These are phyloP conservation scores for Ectemnius lituratus DNA, from an alignment of 2,888 invertebrate genomes.

Conservation along the genomic window DNA sequence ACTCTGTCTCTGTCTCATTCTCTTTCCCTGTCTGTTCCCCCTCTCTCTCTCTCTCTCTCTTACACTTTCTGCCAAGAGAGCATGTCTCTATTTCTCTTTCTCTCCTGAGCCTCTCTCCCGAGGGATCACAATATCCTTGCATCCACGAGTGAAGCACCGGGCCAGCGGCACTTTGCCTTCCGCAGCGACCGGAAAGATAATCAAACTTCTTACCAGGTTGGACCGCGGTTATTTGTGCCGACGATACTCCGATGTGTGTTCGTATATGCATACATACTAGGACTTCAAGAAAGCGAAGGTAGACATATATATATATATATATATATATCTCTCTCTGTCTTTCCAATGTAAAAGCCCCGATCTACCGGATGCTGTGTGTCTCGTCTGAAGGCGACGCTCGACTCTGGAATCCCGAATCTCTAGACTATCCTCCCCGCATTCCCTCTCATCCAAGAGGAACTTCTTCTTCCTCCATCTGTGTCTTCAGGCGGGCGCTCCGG, in stretches of 20 bases:
- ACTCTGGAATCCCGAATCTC: no score
- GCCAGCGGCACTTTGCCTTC: constrained; percentile 40
- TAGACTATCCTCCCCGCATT: no score
- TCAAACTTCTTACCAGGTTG: constrained; percentile 61
- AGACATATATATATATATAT: constrained; percentile 20
- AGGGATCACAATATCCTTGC: constrained; percentile 64
- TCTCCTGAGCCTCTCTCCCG: constrained; percentile 5
- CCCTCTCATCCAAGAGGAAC: no score
- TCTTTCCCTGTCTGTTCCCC: no score
- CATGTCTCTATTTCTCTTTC: no score
- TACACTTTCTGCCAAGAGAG: no score
- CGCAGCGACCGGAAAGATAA: constrained; percentile 59
- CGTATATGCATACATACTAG: constrained; percentile 5
- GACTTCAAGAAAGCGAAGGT: constrained; percentile 19
- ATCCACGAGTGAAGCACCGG: constrained; percentile 45
- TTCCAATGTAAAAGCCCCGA: background rate
- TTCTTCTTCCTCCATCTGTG: constrained; percentile 46
- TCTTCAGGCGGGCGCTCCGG: constrained; percentile 52
- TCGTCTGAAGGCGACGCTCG: no score
- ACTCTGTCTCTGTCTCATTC: no score
- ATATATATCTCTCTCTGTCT: constrained; percentile 22
- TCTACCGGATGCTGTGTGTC: background rate
- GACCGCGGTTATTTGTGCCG: constrained; percentile 22
- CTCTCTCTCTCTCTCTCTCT: no score
- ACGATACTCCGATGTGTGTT: background rate